A percentile compares a stretch with the other conserved stretches of the same genome.
Evolutionary conservation across 2,888 invertebrate species (phyloP).

Genomic region (Octonoba sinensis): DNA sequence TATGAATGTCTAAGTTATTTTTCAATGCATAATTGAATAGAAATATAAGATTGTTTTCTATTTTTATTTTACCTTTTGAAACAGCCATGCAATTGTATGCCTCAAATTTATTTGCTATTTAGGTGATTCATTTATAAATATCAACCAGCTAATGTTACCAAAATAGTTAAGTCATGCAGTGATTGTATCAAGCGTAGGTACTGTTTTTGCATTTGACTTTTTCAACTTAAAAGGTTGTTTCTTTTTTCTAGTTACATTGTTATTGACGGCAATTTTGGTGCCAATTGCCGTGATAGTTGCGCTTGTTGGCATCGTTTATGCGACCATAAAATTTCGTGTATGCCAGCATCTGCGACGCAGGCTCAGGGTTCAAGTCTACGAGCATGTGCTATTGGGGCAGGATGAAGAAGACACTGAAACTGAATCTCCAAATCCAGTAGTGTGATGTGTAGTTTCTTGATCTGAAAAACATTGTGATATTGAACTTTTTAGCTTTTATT

Average conservation of each 20-base stretch:
- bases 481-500: slow-evolving; percentile 28
- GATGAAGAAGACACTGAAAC: slow-evolving; percentile 47
- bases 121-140: no score
- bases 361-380: slow-evolving; percentile 55
- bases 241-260: slow-evolving; percentile 43
- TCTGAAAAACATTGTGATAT: slow-evolving; percentile 48
- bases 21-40: no score
- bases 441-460: slow-evolving; percentile 18
- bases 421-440: slow-evolving; percentile 48
- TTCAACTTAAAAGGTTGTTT: no score
- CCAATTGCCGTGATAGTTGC: slow-evolving; percentile 36
- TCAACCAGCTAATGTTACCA: no score
- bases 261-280: slow-evolving; percentile 52
- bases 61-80: no score
- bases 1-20: no score
- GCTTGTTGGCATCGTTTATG: slow-evolving; percentile 30
- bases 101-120: no score
- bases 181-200: no score
- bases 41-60: no score
- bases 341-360: slow-evolving; percentile 47
- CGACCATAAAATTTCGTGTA: slow-evolving; percentile 31
- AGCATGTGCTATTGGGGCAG: slow-evolving; percentile 53
- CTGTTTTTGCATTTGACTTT: no score
- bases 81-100: no score
- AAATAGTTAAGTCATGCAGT: no score